Percentiles rank a stretch among this genome's conserved stretches.
Evolutionary conservation across 2,888 invertebrate species (phyloP).

Genomic region (Clepsis dumicolana): DNA sequence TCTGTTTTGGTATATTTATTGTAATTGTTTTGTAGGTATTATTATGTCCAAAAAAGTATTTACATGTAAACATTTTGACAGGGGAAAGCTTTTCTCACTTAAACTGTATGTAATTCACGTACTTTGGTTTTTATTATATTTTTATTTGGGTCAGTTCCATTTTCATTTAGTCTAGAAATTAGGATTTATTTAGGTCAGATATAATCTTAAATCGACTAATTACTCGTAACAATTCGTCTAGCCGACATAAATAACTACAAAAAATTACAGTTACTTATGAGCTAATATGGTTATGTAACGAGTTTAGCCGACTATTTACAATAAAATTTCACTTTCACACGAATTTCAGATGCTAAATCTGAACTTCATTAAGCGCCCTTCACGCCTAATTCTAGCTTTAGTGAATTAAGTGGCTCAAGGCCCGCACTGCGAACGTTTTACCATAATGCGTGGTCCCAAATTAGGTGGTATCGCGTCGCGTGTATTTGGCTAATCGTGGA

Average conservation of each 20-base stretch:
- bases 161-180: neutral
- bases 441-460: slow-evolving; percentile 75
- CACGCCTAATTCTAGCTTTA: slow-evolving; percentile 1
- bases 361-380: slow-evolving; percentile 46
- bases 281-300: neutral
- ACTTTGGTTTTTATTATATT: neutral
- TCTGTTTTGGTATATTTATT: too few species aligned
- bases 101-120: neutral
- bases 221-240: slow-evolving; percentile 8
- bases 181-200: slow-evolving; percentile 5
- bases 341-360: slow-evolving; percentile 47
- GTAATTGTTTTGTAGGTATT: too few species aligned
- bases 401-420: slow-evolving; percentile 73
- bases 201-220: neutral
- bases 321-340: slow-evolving; percentile 56
- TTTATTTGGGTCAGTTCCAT: neutral
- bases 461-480: slow-evolving; percentile 75
- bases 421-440: slow-evolving; percentile 61
- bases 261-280: neutral
- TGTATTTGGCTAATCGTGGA: slow-evolving; percentile 63
- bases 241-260: slow-evolving; percentile 1
- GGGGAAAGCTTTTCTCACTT: too few species aligned
- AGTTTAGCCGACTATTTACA: slow-evolving; percentile 19
- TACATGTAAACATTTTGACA: too few species aligned
- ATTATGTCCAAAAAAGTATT: too few species aligned